Evolutionary conservation across 2,797 vertebrate species (phyloP).

Genomic region (Sternotherus odoratus): DNA sequence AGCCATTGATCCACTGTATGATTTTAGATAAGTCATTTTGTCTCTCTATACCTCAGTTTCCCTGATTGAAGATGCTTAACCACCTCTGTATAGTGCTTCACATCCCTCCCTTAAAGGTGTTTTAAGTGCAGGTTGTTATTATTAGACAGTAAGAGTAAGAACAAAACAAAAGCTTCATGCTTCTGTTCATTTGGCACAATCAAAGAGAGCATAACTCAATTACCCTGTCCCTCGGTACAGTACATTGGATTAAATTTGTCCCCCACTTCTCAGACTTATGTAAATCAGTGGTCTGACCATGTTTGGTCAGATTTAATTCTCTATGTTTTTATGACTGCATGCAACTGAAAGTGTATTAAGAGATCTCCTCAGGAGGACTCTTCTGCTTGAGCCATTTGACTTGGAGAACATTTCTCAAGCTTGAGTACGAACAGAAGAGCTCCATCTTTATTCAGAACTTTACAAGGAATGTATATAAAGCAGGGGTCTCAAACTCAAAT

Average conservation of each 20-base stretch:
- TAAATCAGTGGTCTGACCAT: background rate
- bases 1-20: background rate
- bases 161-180: background rate
- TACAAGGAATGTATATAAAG: background rate
- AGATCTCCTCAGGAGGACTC: background rate
- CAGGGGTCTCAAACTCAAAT: no score
- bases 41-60: background rate
- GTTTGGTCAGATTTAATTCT: background rate
- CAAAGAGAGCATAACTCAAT: constrained; percentile 4
- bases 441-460: background rate
- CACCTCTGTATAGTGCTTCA: background rate
- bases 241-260: constrained; percentile 19
- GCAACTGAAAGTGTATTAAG: background rate
- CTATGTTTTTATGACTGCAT: background rate
- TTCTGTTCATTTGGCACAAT: background rate
- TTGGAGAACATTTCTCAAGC: background rate
- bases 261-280: background rate
- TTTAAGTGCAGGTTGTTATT: background rate
- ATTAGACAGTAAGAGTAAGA: background rate
- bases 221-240: constrained; percentile 1
- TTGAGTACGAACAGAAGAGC: background rate
- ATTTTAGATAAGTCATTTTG: background rate
- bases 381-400: background rate
- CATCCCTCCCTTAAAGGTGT: background rate
- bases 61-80: background rate